Base-by-base conservation (phyloP, 2,113 vertebrate species). In the Tychaedon coryphoeus region DNA sequence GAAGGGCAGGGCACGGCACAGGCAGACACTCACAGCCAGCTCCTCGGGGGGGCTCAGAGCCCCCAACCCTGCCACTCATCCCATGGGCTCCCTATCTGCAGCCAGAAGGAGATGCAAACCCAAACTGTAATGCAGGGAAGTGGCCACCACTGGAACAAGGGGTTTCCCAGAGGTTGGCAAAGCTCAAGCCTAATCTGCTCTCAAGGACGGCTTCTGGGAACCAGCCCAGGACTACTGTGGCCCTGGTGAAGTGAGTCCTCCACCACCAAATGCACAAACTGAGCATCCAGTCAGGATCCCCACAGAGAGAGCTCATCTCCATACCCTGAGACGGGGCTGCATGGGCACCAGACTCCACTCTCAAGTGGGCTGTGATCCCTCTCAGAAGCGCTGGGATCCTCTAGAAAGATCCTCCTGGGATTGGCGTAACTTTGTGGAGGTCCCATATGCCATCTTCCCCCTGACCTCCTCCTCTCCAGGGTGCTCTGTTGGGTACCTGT, bases 1-100 rank as follows among this genome's bases (percentile, higher is more conserved):
- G 94, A 95, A 95, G 96, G 96, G 96, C 86, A 92, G 77, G 84
- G 84, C 83, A 79, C 3, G 3, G 83, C 7, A 1, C 57, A 74
- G 83, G 48, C 86, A 29, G 91, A 86, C 64, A 34, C 86, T 72
- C 77, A 47, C 6, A 19, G 78, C 33, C 9, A 8, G 43, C 6
- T 78, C 64, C 60, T 34, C 3, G 4, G 6, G 34, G 47, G 62
- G 26, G 9, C 36, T 71, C 9, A 6, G 34, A 60, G 33, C 22
- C n/a, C 62, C 36, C 18, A 36, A 43, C 45, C 51, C 75, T 5
- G 1, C 15, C 47, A 57, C 53, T 56, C 69, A 43, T 8, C n/a
- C 67, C 69, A 15, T 0, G 4, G 42, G 25, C 43, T 86, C 80
- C 69, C 64, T 22, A 9, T 25, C n/a, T 3, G 2, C 57, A 64